These are phyloP conservation scores for Harpalus rufipes DNA, from an alignment of 2,888 invertebrate genomes.

Conservation along the genomic window DNA sequence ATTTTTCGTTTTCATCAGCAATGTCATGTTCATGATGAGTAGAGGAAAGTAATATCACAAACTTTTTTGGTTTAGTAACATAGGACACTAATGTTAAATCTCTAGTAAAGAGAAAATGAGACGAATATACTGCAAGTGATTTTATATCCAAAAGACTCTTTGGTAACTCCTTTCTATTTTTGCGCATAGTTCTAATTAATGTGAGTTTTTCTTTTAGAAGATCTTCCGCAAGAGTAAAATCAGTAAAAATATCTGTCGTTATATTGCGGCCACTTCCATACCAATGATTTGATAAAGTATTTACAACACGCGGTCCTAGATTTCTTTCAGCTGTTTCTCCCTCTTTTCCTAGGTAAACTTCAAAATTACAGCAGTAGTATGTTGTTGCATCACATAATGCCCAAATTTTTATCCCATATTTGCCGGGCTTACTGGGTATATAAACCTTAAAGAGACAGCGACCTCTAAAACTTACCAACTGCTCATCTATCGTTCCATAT, in stretches of 20 bases:
- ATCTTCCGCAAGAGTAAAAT: not conserved
- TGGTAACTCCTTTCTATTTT: slow-evolving; percentile 1
- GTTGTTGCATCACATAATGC: too few relatives aligned
- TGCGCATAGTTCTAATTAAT: slow-evolving; percentile 15
- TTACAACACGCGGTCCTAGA: not conserved
- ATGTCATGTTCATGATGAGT: not conserved
- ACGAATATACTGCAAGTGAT: not conserved
- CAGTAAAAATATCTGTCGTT: slow-evolving; percentile 18
- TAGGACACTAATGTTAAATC: not conserved
- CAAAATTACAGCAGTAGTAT: slow-evolving; percentile 5
- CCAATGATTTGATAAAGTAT: not conserved
- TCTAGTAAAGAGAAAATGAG: not conserved
- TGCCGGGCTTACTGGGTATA: slow-evolving; percentile 17
- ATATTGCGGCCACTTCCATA: slow-evolving; percentile 11
- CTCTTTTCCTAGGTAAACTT: slow-evolving; percentile 4
- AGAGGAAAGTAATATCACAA: not conserved
- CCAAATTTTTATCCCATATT: slow-evolving; percentile 11
- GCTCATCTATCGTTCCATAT: too few relatives aligned
- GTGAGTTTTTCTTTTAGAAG: not conserved
- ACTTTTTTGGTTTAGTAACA: not conserved
- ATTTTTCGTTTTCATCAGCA: not conserved
- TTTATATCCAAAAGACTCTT: not conserved
- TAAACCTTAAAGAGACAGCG: too few relatives aligned
- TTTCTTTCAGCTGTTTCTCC: not conserved
- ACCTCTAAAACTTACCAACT: too few relatives aligned